Base-by-base conservation (phyloP, 1,140 invertebrate genomes). In the Lasioglossum albipes region DNA sequence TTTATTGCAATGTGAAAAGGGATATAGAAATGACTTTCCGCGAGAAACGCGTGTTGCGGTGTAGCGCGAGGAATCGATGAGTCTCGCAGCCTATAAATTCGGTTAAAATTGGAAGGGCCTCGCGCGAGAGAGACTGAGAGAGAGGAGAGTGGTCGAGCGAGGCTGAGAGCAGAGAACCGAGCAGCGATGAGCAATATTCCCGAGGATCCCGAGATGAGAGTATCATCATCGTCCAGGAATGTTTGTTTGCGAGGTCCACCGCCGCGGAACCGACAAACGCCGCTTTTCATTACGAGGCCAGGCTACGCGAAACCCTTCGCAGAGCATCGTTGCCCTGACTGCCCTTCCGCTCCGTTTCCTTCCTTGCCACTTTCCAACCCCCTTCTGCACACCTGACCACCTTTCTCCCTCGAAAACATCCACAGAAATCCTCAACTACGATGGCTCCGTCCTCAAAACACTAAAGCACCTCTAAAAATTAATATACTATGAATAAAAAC, bases 221-320 rank as follows among this genome's bases (percentile, higher is more conserved):
- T 20, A 20, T 59, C 57, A 59, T 57, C 54, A 57, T 57, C 54
- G 54, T 57, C 18, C 54, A 57, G 36, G 52, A 76, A 76, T 69
- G 65, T 69, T 82, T 62, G 80, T 73, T 84, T 75, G 71, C 81
- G 70, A 83, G 57, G 42, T 70, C 42, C 68, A 36, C 62, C 57
- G 42, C 45, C 45, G 41, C 31, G 36, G 41, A 52, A 36, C 31
- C 42, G 61, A 9, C 66, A 75, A 79, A 82, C 83, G 81, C 12
- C 20, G 83, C 54, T 79, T 83, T 75, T 75, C 70, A 79, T 83
- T 72, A 84, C 45, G 45, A 49, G 45, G 45, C 45, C 45, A 1
- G 45, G 12, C 45, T 49, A 49, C 59, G n/a, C 62, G 49, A 7
- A 59, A 75, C n/a, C 57, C 57, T 59, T 59, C 57, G 57, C 18